Evolutionary conservation across 2,888 invertebrate genomes (phyloP).

Genomic region (Parochlus steinenii): DNA sequence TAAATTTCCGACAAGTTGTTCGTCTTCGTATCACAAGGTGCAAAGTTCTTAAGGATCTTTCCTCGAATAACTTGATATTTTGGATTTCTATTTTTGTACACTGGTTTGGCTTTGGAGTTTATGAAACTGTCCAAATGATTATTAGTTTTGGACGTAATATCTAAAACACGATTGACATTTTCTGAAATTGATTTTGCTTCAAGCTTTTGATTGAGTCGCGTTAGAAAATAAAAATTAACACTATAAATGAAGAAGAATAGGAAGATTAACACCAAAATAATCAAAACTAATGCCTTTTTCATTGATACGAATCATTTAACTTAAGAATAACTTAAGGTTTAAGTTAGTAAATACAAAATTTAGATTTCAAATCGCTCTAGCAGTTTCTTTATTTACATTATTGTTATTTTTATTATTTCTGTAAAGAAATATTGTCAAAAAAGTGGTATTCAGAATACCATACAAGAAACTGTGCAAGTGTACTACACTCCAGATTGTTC

Average conservation of each 20-base stretch:
- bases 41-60: constrained; percentile 26
- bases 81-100: constrained; percentile 28
- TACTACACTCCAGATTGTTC: too few relatives aligned
- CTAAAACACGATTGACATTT: constrained; percentile 2
- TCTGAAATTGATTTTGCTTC: constrained; percentile 15
- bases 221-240: constrained; percentile 29
- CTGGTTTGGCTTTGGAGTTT: constrained; percentile 27
- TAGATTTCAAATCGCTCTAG: background rate
- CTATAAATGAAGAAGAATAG: constrained; percentile 15
- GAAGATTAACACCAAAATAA: constrained; percentile 15
- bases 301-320: background rate
- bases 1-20: constrained; percentile 34
- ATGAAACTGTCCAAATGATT: constrained; percentile 16
- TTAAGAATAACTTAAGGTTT: background rate
- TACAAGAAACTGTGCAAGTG: too few relatives aligned
- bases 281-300: constrained; percentile 5
- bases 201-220: constrained; percentile 27
- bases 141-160: constrained; percentile 10
- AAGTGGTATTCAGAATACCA: too few relatives aligned
- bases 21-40: constrained; percentile 24
- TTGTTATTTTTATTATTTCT: too few relatives aligned
- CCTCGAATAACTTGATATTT: constrained; percentile 29
- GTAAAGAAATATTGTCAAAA: too few relatives aligned
- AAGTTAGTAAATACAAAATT: too few relatives aligned
- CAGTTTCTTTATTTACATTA: background rate